Evolutionary conservation across 1,140 invertebrate species (phyloP), one percentile per base, ranked within the genome.

Genomic region (Lycorma delicatula): DNA sequence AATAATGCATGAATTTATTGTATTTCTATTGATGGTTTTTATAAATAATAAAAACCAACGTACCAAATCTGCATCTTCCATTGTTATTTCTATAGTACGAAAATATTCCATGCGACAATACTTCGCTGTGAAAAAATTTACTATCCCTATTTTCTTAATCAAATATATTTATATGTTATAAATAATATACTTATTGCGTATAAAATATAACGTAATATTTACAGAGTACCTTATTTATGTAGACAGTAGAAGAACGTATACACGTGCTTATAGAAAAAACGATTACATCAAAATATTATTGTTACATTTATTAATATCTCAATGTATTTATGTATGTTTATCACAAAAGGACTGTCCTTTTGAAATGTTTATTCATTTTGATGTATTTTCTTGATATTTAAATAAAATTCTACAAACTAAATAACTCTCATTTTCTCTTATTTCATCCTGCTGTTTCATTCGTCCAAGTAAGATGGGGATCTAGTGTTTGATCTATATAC

Each of bases 1-100:
- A 44, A 44, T 44, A 44, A 44, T 44, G 18, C 16, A 44, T n/a
- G 41, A 44, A 44, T 44, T 44, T 44, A 44, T 44, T 44, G 41
- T 44, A 16, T 18, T 16, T 16, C 16, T 44, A 44, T n/a, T n/a
- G 41, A 44, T 20, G 18, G 23, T 44, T 44, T 22, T 44, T 22
- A 22, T 44, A 44, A 22, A 16, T 16, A 44, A 22, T 20, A 44
- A 20, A 22, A 44, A 44, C 41, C 41, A 44, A 44, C n/a, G n/a
- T 20, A 44, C 18, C 23, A 20, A 44, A 9, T 34, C 9, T 9
- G 3, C 18, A 44, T 44, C 41, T 44, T 44, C 41, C 41, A 44
- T 44, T 44, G 16, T 16, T 44, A 18, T 20, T 44, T 20, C 16
- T 20, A 44, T 44, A 16, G 23, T 20, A 5, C 41, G 41, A 16